A percentile compares a stretch with the other conserved stretches of the same genome.
phyloP scores from a whole-genome alignment of 1,140 invertebrate species.

The Drosophila parabipectinata region DNA sequence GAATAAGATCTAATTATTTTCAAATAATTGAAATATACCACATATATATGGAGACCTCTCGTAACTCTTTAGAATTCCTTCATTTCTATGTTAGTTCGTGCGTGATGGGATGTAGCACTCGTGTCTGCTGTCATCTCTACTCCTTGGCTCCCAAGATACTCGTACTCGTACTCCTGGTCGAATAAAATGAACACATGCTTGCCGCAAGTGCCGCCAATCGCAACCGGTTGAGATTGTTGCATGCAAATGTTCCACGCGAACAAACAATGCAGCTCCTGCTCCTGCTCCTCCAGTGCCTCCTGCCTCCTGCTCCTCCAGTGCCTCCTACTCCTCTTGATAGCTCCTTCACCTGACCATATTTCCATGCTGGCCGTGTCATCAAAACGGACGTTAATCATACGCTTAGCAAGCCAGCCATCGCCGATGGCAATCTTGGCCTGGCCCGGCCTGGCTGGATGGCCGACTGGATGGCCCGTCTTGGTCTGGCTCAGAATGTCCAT shows the following conservation, averaged over 20 bases:
- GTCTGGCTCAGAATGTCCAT: slow-evolving; percentile 59
- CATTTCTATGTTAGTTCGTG: slow-evolving; percentile 23
- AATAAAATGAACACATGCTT: slow-evolving; percentile 51
- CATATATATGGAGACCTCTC: neutral
- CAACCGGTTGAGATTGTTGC: slow-evolving; percentile 71
- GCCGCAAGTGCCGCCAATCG: slow-evolving; percentile 63
- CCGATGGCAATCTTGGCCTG: slow-evolving; percentile 53
- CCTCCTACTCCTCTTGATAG: slow-evolving; percentile 12
- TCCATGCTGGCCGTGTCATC: slow-evolving; percentile 66
- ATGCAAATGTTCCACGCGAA: slow-evolving; percentile 74
- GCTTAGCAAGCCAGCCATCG: slow-evolving; percentile 75
- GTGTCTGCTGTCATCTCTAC: slow-evolving; percentile 41
- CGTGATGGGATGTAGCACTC: slow-evolving; percentile 22
- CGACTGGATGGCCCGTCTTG: neutral
- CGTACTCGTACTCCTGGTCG: slow-evolving; percentile 6
- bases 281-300: slow-evolving; percentile 1
- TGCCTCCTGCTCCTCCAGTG: slow-evolving; percentile 5
- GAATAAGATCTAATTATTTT: neutral
- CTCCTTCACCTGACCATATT: slow-evolving; percentile 13
- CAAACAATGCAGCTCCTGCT: slow-evolving; percentile 67
- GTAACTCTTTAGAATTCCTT: neutral
- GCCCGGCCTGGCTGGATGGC: neutral
- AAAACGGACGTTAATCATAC: slow-evolving; percentile 81
- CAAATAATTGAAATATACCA: neutral
- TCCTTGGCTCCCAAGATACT: slow-evolving; percentile 29